phyloP scores from a whole-genome alignment of 2,113 vertebrate species.

The Campylorhamphus procurvoides region DNA sequence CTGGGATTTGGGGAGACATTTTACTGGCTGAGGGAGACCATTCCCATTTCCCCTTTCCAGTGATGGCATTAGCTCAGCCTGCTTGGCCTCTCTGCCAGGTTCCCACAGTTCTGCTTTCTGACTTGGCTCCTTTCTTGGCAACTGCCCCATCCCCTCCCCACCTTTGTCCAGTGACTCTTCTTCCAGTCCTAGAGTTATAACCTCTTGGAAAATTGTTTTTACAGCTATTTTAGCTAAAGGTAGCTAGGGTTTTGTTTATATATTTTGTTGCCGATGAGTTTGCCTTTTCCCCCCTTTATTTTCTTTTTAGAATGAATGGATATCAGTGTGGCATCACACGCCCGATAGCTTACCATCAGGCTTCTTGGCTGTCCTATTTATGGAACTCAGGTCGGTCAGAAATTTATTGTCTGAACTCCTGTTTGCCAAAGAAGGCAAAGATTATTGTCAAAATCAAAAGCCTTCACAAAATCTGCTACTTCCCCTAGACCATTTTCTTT shows the following conservation, averaged over 20 bases:
- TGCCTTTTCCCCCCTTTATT: neutral
- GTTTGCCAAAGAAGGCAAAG: neutral
- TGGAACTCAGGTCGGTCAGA: neutral
- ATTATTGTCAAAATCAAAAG: neutral
- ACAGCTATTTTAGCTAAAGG: neutral
- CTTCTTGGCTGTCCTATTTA: neutral
- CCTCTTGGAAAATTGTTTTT: too few relatives aligned
- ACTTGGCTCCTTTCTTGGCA: neutral
- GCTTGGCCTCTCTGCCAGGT: neutral
- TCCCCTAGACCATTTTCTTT: neutral
- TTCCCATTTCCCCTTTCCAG: neutral
- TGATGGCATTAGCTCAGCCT: neutral
- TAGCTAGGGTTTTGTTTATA: neutral
- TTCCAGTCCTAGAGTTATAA: neutral
- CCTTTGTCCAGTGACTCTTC: neutral
- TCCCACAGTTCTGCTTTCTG: neutral
- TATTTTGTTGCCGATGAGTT: neutral
- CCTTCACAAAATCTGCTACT: neutral
- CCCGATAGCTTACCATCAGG: neutral
- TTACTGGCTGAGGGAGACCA: neutral
- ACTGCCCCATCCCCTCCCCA: neutral
- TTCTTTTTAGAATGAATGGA: neutral
- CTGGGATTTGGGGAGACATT: neutral
- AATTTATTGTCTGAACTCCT: neutral
- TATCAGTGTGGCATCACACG: neutral